Evolutionary conservation across 2,113 vertebrate species (phyloP), one percentile per base, ranked within the genome.

Genomic region (Dipodomys spectabilis): DNA sequence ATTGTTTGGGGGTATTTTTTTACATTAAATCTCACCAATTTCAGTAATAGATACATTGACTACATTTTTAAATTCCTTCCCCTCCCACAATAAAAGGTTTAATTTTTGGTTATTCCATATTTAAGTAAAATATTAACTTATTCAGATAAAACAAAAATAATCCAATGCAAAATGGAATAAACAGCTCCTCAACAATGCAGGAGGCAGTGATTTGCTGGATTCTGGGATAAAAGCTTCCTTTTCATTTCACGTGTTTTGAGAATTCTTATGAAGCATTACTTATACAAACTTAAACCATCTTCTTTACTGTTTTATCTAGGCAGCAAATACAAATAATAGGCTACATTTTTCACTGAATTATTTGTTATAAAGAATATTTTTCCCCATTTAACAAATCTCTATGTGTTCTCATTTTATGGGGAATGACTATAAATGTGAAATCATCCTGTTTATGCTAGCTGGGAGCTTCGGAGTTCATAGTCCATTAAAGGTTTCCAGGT

Each of bases 401-500:
- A 84, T 16, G 32, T 91, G 81, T 80, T 85, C 2, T 44, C 60
- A 88, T 74, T 69, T 86, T 92, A 68, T 97, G 91, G 72, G 87
- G 86, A 97, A 23, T 28, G 94, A 20, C 78, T 92, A 92, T 71
- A 57, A 74, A 92, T 81, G 72, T 49, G 88, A 96, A 95, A 96
- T 12, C 82, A 69, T 45, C 22, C 13, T 82, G 60, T 89, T 44
- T 89, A 87, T 93, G 73, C 72, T 62, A 88, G n/a, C 73, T 69
- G 0, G 3, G 81, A 91, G 49, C n/a, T 45, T 94, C 65, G 49
- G 84, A 88, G 92, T 95, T 15, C 1, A 22, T 91, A 93, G 44
- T 45, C 96, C 77, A 77, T 88, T 94, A 92, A 80, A 92, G 77
- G 5, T 73, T 83, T 96, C 73, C 16, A 1, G 53, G 10, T 16